Evolutionary conservation across 2,888 invertebrate genomes (phyloP).

Genomic region (Neocrepidodera transversa): DNA sequence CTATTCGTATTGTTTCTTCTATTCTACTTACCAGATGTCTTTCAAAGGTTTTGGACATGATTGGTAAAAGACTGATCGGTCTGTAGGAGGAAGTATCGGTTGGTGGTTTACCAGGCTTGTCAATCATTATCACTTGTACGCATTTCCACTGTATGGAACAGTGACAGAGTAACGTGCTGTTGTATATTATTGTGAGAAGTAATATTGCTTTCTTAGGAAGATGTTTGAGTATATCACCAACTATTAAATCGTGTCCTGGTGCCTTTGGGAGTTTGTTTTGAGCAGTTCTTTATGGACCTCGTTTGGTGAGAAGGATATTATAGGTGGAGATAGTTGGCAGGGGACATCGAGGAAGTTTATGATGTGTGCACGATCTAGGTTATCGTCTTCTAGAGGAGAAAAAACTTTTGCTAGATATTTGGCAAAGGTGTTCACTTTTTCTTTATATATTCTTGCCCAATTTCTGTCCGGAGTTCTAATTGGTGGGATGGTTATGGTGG

Average conservation of each 20-base stretch:
- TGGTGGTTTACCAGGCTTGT: neutral
- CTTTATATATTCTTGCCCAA: slow-evolving; percentile 16
- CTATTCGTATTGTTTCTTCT: neutral
- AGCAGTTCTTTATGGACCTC: neutral
- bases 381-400: neutral
- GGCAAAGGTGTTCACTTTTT: slow-evolving; percentile 17
- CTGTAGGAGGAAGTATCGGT: neutral
- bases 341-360: neutral
- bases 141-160: neutral
- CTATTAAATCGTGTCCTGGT: slow-evolving; percentile 5
- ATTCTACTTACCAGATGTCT: neutral
- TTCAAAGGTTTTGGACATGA: neutral
- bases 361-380: neutral
- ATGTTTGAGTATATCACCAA: slow-evolving; percentile 4
- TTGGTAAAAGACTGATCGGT: neutral
- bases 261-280: neutral
- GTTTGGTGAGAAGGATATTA: neutral
- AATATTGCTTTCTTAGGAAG: neutral
- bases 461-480: slow-evolving; percentile 19
- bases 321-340: neutral
- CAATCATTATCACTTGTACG: neutral
- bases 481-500: slow-evolving; percentile 2
- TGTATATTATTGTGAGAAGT: neutral
- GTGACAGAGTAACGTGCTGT: neutral
- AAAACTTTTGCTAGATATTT: slow-evolving; percentile 16